Evolutionary conservation across 2,797 vertebrate genomes (phyloP), one percentile per base, ranked within the genome.

Genomic region (Myotis pilosus): DNA sequence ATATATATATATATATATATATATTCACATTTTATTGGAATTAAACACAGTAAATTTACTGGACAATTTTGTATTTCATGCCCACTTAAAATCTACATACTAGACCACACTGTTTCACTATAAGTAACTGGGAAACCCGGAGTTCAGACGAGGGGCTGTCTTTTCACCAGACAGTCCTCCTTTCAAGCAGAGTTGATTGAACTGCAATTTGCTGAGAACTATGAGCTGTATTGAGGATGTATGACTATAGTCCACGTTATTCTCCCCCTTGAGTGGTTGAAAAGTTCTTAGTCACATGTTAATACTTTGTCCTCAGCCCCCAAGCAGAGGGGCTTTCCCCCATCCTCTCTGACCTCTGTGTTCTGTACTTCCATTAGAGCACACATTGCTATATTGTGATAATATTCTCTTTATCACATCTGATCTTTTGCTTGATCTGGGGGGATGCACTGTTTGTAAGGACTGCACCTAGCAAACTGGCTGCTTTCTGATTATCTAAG

Each of bases 271-370:
- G 0, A 6, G 30, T 64, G 28, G 8, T 13, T 28, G 20, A 28
- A 55, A 51, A 16, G 4, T 36, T 78, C 28, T 87, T 20, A 8
- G 0, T 66, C 20, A 38, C 22, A 20, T 47, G 41, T 28, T 16
- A 23, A 30, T n/a, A 5, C 8, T 38, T 11, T 19, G 30, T 25
- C 9, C 38, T 60, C 17, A 8, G 16, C 20, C 47, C 30, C 49
- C 10, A n/a, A 47, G 33, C 25, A 60, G 36, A 69, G 15, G 30
- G 22, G 15, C 17, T 3, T 33, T 12, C 13, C 23, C 30, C 11
- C 36, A 28, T 33, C 20, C 19, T 11, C 0, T 36, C 19, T 25
- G 53, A 8, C 36, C 20, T 0, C 5, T 2, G 8, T 1, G 2
- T 5, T 47, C 38, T 17, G 69, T 23, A 16, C 6, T 33, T 49